Percentiles rank a stretch among this genome's conserved stretches.
These are phyloP conservation scores for Danaus melanippus DNA, from an alignment of 1,140 invertebrate species.

Conservation along the genomic window DNA sequence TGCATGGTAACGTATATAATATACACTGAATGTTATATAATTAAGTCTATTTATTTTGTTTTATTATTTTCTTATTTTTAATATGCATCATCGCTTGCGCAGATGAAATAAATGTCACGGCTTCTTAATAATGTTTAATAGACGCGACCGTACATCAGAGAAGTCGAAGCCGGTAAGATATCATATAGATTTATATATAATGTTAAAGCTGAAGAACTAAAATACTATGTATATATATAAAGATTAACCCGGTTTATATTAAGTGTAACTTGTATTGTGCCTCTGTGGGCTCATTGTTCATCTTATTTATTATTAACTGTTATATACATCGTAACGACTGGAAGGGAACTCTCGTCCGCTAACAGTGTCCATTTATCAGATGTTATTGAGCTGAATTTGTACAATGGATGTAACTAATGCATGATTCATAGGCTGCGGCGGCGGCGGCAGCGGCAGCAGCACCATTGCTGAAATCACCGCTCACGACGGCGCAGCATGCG, in stretches of 20 bases:
- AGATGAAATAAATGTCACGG: slow-evolving; percentile 9
- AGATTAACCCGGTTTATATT: slow-evolving; percentile 7
- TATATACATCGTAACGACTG: background rate
- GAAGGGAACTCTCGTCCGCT: background rate
- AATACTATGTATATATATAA: background rate
- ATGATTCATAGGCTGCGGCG: slow-evolving; percentile 39
- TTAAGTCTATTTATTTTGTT: slow-evolving; percentile 18
- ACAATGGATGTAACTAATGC: too few relatives aligned
- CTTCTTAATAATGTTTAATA: slow-evolving; percentile 6
- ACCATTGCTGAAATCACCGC: slow-evolving; percentile 78
- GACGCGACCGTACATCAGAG: slow-evolving; percentile 5
- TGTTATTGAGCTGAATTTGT: too few relatives aligned
- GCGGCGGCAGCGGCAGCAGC: slow-evolving; percentile 78
- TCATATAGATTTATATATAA: slow-evolving; percentile 11
- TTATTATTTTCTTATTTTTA: slow-evolving; percentile 13
- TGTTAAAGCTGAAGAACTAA: background rate
- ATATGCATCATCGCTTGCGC: slow-evolving; percentile 35
- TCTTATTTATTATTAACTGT: slow-evolving; percentile 3
- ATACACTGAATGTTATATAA: slow-evolving; percentile 18
- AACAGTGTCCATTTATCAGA: background rate
- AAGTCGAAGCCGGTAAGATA: slow-evolving; percentile 16
- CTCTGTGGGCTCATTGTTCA: slow-evolving; percentile 62
- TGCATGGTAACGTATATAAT: slow-evolving; percentile 54
- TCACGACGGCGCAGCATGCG: slow-evolving; percentile 77
- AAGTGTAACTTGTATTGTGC: slow-evolving; percentile 21